Evolutionary conservation across 2,797 vertebrate species (phyloP).

Genomic region (Botia almorhae): DNA sequence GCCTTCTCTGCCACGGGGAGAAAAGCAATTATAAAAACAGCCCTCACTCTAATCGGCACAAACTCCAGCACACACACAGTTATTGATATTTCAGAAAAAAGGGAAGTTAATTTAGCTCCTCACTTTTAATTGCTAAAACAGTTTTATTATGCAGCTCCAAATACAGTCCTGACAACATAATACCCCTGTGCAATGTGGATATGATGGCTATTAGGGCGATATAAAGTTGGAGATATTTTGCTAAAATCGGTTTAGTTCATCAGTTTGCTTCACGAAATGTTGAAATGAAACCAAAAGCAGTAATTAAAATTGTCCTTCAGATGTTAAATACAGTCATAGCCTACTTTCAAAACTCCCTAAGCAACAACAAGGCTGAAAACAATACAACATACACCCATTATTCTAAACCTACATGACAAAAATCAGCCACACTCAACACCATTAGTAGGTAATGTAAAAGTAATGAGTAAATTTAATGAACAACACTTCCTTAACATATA

Average conservation of each 20-base stretch:
- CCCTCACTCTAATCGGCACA: conserved; percentile 84
- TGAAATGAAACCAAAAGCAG: conserved; percentile 47
- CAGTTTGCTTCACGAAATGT: neutral
- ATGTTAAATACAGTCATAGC: conserved; percentile 46
- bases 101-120: conserved; percentile 71
- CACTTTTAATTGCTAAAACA: conserved; percentile 69
- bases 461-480: neutral
- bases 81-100: conserved; percentile 80
- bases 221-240: conserved; percentile 3
- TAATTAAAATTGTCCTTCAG: conserved; percentile 35
- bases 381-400: conserved; percentile 52
- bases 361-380: conserved; percentile 49
- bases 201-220: neutral
- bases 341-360: conserved; percentile 51
- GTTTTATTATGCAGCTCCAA: conserved; percentile 54
- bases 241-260: conserved; percentile 6
- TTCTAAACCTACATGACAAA: conserved; percentile 17
- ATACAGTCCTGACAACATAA: conserved; percentile 36
- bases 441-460: neutral
- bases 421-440: conserved; percentile 55
- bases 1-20: conserved; percentile 84
- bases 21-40: conserved; percentile 93
- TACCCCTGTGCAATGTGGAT: conserved; percentile 28
- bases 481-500: neutral
- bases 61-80: conserved; percentile 81